Evolutionary conservation across 2,113 vertebrate genomes (phyloP), one percentile per base, ranked within the genome.

Genomic region (Chrysemys picta): DNA sequence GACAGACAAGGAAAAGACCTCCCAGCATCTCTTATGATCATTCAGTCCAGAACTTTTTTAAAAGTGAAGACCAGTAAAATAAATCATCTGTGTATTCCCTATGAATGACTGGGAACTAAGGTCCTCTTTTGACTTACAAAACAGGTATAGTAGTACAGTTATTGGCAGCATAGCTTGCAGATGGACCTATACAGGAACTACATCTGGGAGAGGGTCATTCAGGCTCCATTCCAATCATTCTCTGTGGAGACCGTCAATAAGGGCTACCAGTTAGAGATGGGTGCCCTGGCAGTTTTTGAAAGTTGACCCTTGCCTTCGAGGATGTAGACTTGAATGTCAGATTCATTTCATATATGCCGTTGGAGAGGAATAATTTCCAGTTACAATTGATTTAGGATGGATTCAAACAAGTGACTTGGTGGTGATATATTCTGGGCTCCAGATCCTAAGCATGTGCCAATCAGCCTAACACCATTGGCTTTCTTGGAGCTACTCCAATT

Each of bases 321-420:
- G 50, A 5, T 80, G 47, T 90, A 56, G n/a, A 75, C 45, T 93
- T 94, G 80, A 94, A 90, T 81, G 89, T 94, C 21, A 17, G 31
- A 38, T 47, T 93, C 6, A 81, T 93, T 93, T 90, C 91, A 38
- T 49, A 83, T 42, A 91, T 87, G 25, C 53, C 31, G 1, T 8
- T 72, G 35, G 93, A 31, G 24, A 87, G 76, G 29, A 57, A n/a
- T 81, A 42, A 22, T 65, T 94, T 94, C 76, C 90, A 82, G 59
- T 85, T 80, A 89, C 69, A 89, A 87, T 65, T 1, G 47, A 38
- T 72, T 76, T 85, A 42, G 49, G 80, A n/a, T 91, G 81, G 52
- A 45, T 78, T 81, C 38, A 42, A 5, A 75, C 38, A 75, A 75
- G 5, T 75, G 19, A 75, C 42, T 42, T 75, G 38, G 8, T 38